Percentiles rank a stretch among this genome's conserved stretches.
Evolutionary conservation across 2,113 vertebrate genomes (phyloP).

Genomic region (Mohoua ochrocephala): DNA sequence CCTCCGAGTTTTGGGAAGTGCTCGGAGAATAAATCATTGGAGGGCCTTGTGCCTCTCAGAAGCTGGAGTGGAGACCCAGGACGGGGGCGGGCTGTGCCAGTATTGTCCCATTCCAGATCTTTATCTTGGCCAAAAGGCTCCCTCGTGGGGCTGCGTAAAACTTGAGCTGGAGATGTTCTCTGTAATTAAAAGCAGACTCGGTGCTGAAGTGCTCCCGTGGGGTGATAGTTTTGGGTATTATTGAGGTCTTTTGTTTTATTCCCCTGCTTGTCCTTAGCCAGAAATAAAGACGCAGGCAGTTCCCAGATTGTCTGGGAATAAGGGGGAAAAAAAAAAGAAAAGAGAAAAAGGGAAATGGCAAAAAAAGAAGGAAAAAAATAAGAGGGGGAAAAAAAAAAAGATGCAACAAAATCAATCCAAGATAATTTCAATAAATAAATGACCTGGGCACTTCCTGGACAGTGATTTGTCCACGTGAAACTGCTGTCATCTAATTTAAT

Average conservation of each 20-base stretch:
- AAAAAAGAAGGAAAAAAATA: not conserved
- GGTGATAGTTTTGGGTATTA: slow-evolving; percentile 37
- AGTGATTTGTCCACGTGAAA: not conserved
- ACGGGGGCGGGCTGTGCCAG: not conserved
- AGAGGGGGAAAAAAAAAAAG: not conserved
- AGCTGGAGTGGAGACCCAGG: not conserved
- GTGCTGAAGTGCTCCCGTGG: slow-evolving; percentile 27
- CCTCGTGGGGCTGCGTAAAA: not conserved
- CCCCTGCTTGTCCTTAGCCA: not conserved
- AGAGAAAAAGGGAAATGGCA: not conserved
- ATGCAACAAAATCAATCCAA: not conserved
- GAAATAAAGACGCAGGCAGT: slow-evolving; percentile 25
- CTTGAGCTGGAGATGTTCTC: not conserved
- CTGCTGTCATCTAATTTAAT: not conserved
- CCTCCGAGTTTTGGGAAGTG: not conserved
- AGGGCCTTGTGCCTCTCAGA: not conserved
- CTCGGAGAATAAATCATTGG: not conserved
- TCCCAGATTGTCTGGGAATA: not conserved
- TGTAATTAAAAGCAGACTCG: slow-evolving; percentile 2
- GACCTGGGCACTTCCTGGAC: not conserved
- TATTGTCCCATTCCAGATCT: slow-evolving; percentile 18
- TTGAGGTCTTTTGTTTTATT: slow-evolving; percentile 21
- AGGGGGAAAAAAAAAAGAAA: fast-evolving
- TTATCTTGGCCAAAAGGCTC: slow-evolving; percentile 30
- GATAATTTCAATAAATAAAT: not conserved